phyloP scores from a whole-genome alignment of 1,140 invertebrate genomes.

The Microplitis mediator region DNA sequence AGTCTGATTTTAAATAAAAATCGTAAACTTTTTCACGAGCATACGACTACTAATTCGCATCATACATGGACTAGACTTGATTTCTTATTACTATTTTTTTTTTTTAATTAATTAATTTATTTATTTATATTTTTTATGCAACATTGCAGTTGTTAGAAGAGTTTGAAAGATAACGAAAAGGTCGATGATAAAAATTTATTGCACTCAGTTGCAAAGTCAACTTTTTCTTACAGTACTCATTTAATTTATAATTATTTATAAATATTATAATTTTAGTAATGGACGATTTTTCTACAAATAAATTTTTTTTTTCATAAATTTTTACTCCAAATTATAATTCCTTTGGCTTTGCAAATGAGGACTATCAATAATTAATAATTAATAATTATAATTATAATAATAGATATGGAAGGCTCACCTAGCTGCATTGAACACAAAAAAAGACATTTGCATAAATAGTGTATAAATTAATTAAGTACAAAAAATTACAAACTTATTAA shows the following conservation, averaged over 20 bases:
- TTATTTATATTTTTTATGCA: conserved; percentile 37
- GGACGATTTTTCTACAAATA: not conserved
- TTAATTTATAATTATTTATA: not conserved
- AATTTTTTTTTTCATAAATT: not conserved
- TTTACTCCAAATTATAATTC: conserved; percentile 3
- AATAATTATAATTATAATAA: not conserved
- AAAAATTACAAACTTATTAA: conserved; percentile 63
- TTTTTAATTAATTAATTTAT: not conserved
- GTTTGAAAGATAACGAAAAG: conserved; percentile 42
- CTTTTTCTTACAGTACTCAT: conserved; percentile 2
- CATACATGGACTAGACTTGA: conserved; percentile 63
- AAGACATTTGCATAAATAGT: conserved; percentile 51
- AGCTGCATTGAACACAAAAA: conserved; percentile 45
- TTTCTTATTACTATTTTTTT: conserved; percentile 60
- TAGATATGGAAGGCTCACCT: conserved; percentile 56
- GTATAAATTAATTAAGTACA: conserved; percentile 64
- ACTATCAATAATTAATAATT: conserved; percentile 7
- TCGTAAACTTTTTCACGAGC: conserved; percentile 58
- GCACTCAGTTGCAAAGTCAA: conserved; percentile 47
- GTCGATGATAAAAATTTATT: conserved; percentile 40
- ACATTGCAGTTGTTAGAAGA: conserved; percentile 49
- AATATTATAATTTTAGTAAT: not conserved
- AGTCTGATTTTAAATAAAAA: conserved; percentile 42
- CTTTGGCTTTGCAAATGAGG: conserved; percentile 40
- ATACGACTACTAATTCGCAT: conserved; percentile 58